Evolutionary conservation across 2,888 invertebrate species (phyloP), one percentile per base, ranked within the genome.

Genomic region (Plebejus anna): DNA sequence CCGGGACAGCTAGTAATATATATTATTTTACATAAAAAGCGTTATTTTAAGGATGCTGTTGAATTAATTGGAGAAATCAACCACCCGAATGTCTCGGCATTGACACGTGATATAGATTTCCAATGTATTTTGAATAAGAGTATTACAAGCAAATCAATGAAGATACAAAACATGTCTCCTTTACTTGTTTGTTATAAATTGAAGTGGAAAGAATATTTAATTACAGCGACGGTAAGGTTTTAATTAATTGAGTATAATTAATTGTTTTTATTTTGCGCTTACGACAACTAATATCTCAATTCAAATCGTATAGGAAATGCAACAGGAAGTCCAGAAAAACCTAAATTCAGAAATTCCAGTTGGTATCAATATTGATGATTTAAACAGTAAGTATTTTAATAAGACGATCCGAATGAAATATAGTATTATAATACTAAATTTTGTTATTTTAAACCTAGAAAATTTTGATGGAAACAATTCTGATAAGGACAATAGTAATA

Each of bases 11-110:
- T n/a, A n/a, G n/a, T 13, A 16, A 55, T 16, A 16, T 13, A 51
- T 51, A 16, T 16, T 55, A 55, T 16, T 16, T 55, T 16, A 55
- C 4, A 2, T 55, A 13, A 59, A 38, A 22, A 2, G n/a, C 6
- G 6, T 59, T 75, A 4, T 51, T 78, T 89, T 92, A 83, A 97
- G 96, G 96, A 96, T 82, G 91, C 90, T 78, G 91, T 97, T 75
- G 94, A 94, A 80, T 84, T 97, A 70, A 88, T 87, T 72, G 96
- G 96, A 55, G 95, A 94, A 85, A 94, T 97, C 1, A 95, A 96
- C 87, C 96, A 95, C 84, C 97, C 97, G 0, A 96, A 96, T 82
- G 85, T 97, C 75, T 89, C 90, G 66, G 88, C 96, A 76, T 84
- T 92, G 78, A 94, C 95, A 70, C 90, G 90, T 16, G 86, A 88